Evolutionary conservation across 2,797 vertebrate genomes (phyloP).

Genomic region (Sebastes hopkinsi): DNA sequence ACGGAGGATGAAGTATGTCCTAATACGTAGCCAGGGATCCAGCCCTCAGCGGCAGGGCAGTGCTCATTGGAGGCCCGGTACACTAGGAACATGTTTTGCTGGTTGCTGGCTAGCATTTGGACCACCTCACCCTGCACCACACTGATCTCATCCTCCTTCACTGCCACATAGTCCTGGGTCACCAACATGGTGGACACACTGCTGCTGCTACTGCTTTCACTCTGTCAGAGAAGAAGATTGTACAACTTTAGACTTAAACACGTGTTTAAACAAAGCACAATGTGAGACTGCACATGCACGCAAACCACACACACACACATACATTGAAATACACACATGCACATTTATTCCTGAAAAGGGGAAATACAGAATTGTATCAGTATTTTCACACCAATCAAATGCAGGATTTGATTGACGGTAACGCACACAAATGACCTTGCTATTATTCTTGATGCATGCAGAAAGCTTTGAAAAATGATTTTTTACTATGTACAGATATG

Average conservation of each 20-base stretch:
- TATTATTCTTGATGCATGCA: conserved; percentile 52
- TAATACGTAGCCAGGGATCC: conserved; percentile 99
- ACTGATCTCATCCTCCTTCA: conserved; percentile 99
- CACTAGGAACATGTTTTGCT: conserved; percentile 99
- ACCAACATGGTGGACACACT: conserved; percentile 99
- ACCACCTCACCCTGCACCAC: conserved; percentile 99
- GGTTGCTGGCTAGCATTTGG: conserved; percentile 99
- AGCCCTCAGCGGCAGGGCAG: conserved; percentile 98
- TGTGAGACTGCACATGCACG: not conserved
- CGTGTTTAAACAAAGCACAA: not conserved
- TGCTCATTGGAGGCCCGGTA: conserved; percentile 97
- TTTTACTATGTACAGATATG: not conserved
- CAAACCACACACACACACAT: not conserved
- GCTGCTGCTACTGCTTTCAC: conserved; percentile 99
- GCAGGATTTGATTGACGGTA: conserved; percentile 43
- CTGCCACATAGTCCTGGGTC: conserved; percentile 99
- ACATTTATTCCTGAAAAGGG: not conserved
- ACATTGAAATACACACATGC: not conserved
- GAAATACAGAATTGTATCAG: not conserved
- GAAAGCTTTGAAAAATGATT: conserved; percentile 9
- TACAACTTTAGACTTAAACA: not conserved
- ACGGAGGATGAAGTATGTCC: conserved; percentile 94
- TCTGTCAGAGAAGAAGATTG: conserved; percentile 77
- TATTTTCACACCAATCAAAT: conserved; percentile 58
- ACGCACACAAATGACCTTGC: conserved; percentile 3